A percentile compares a stretch with the other conserved stretches of the same genome.
These are phyloP conservation scores for Drepana falcataria DNA, from an alignment of 2,888 invertebrate genomes.

Conservation along the genomic window DNA sequence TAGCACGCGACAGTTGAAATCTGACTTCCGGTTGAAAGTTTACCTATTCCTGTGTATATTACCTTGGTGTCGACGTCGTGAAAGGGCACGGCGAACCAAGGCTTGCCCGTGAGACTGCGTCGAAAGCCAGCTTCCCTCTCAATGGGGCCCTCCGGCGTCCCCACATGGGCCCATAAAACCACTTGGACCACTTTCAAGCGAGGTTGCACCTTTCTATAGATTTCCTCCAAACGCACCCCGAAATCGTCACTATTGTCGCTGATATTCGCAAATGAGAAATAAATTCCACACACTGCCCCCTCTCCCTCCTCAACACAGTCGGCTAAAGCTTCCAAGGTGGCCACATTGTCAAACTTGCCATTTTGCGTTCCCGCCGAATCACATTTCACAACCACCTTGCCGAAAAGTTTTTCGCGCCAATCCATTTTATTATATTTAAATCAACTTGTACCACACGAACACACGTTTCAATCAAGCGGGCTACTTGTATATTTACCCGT, in stretches of 20 bases:
- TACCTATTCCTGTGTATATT: conserved; percentile 16
- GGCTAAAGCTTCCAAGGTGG: conserved; percentile 64
- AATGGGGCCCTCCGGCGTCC: conserved; percentile 78
- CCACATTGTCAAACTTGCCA: conserved; percentile 64
- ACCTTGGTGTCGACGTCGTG: conserved; percentile 85
- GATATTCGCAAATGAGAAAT: conserved; percentile 85
- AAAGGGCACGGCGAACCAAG: conserved; percentile 85
- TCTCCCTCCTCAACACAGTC: conserved; percentile 71
- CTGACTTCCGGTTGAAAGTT: no score
- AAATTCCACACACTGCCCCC: conserved; percentile 80
- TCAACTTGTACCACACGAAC: neutral
- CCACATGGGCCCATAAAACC: conserved; percentile 82
- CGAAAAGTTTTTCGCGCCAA: conserved; percentile 81
- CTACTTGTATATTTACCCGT: neutral
- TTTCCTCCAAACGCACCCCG: conserved; percentile 79
- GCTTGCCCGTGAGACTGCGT: conserved; percentile 80
- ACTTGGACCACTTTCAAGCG: conserved; percentile 82
- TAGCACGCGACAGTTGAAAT: no score
- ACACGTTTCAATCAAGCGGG: neutral
- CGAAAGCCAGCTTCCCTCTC: conserved; percentile 83
- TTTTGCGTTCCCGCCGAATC: conserved; percentile 56
- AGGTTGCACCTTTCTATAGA: conserved; percentile 72
- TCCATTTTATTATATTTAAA: conserved; percentile 48
- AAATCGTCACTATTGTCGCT: conserved; percentile 84
- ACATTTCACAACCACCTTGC: conserved; percentile 76